Percentiles rank a stretch among this genome's conserved stretches.
Evolutionary conservation across 2,888 invertebrate genomes (phyloP).

Genomic region (Idaea aversata): DNA sequence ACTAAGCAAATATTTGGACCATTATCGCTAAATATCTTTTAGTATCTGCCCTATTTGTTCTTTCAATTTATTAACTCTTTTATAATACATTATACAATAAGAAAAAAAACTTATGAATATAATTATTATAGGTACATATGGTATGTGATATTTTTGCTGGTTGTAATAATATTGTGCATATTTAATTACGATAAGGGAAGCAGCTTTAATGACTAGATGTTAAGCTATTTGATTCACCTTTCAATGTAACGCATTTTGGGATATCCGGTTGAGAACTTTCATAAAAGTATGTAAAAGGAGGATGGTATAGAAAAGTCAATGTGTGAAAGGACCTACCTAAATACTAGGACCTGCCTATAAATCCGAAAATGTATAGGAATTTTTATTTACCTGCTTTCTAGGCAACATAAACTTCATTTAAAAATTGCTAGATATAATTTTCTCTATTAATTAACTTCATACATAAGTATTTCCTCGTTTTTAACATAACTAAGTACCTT

Average conservation of each 20-base stretch:
- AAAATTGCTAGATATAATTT: too few species aligned
- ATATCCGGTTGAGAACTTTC: neutral
- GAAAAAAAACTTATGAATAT: slow-evolving; percentile 17
- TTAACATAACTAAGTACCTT: too few species aligned
- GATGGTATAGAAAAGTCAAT: too few species aligned
- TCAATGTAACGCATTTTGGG: slow-evolving; percentile 11
- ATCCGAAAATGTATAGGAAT: too few species aligned
- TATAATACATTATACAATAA: slow-evolving; percentile 6
- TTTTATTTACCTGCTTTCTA: too few species aligned
- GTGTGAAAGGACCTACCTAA: too few species aligned
- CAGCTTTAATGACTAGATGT: slow-evolving; percentile 59
- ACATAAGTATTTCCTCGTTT: too few species aligned
- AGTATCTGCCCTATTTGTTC: neutral
- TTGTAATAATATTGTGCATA: slow-evolving; percentile 62
- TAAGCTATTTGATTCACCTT: slow-evolving; percentile 40
- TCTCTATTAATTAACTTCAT: too few species aligned
- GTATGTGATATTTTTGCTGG: slow-evolving; percentile 69
- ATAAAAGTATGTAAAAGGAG: neutral
- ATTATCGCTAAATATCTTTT: too few species aligned
- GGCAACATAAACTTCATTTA: too few species aligned
- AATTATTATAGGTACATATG: slow-evolving; percentile 31
- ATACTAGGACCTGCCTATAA: too few species aligned
- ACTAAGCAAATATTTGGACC: neutral
- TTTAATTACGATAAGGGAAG: slow-evolving; percentile 47
- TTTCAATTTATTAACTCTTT: neutral